Percentiles rank a stretch among this genome's conserved stretches.
These are phyloP conservation scores for Lypha dubia DNA, from an alignment of 2,888 invertebrate genomes.

Conservation along the genomic window DNA sequence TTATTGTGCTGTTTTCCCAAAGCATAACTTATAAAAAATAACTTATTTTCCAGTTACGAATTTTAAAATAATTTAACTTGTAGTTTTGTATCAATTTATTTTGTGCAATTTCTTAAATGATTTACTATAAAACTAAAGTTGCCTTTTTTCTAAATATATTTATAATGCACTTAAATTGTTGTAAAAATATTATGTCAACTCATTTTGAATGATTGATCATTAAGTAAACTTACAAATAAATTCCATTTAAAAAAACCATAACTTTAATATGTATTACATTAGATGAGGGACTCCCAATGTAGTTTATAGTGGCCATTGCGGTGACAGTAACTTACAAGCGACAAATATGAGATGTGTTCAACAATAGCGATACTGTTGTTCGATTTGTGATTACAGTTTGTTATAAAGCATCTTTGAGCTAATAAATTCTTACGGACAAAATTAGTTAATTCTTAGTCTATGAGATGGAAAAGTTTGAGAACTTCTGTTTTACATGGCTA, in stretches of 20 bases:
- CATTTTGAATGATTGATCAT: slow-evolving; percentile 74
- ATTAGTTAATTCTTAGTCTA: too few species aligned
- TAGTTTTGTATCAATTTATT: neutral
- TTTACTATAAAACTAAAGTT: neutral
- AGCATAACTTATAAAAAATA: neutral
- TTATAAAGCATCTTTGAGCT: too few species aligned
- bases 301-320: too few species aligned
- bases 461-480: too few species aligned
- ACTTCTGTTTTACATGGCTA: too few species aligned
- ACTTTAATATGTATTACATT: slow-evolving; percentile 47
- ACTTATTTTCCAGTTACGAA: neutral
- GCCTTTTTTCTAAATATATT: slow-evolving; percentile 9
- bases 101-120: slow-evolving; percentile 6
- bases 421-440: too few species aligned
- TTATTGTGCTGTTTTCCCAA: neutral
- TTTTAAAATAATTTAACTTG: neutral
- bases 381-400: too few species aligned
- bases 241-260: slow-evolving; percentile 29
- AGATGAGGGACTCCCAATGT: neutral
- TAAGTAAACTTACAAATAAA: slow-evolving; percentile 63
- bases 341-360: too few species aligned
- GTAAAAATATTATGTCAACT: slow-evolving; percentile 72
- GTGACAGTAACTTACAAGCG: too few species aligned
- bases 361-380: too few species aligned
- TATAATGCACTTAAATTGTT: slow-evolving; percentile 30